Percentiles rank a stretch among this genome's conserved stretches.
Conservation (phyloP, 2,113 vertebrate genomes). For the Colaptes auratus region DNA sequence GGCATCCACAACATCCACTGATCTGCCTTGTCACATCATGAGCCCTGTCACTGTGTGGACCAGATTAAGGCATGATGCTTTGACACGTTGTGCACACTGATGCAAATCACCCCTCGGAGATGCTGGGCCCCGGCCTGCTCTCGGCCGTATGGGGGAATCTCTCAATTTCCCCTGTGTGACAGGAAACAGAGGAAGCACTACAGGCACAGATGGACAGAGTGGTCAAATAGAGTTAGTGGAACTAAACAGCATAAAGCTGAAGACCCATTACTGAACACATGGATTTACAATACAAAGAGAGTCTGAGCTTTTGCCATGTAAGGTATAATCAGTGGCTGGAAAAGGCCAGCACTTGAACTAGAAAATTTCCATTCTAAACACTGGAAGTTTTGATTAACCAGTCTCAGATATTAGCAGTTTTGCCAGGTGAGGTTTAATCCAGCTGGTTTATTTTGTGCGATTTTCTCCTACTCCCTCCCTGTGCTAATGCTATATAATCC, state of each 20-base stretch:
- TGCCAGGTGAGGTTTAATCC: background rate
- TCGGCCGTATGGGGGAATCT: fast-evolving
- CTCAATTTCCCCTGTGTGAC: background rate
- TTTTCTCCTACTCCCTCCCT: background rate
- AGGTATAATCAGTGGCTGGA: background rate
- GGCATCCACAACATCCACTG: background rate
- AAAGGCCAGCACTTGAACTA: background rate
- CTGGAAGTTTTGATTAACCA: background rate
- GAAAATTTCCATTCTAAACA: background rate
- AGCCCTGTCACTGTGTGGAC: background rate
- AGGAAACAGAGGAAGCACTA: background rate
- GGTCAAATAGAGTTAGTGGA: fast-evolving
- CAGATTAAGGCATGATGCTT: background rate
- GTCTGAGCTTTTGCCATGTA: background rate
- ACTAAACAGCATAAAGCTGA: background rate
- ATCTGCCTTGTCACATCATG: background rate
- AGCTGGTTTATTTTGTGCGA: background rate
- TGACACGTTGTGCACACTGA: background rate
- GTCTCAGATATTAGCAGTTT: background rate
- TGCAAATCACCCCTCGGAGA: background rate
- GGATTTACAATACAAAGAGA: background rate
- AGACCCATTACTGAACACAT: background rate
- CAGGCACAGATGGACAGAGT: fast-evolving
- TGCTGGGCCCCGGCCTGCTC: background rate
- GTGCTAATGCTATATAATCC: background rate